Base-by-base conservation (phyloP, 2,113 vertebrate species). In the Columba janthina region DNA sequence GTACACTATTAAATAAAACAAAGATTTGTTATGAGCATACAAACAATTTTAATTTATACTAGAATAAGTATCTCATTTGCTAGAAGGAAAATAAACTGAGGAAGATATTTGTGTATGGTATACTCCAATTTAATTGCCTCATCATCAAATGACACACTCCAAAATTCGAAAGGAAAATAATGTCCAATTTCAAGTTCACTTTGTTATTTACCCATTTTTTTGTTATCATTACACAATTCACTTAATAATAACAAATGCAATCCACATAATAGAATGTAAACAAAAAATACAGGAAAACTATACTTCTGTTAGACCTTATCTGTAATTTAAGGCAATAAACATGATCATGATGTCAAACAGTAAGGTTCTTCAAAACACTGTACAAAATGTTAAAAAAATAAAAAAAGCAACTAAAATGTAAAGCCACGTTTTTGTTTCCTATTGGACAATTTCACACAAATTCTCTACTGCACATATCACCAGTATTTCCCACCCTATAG, bases 1-100 rank as follows among this genome's bases (percentile, higher is more conserved):
- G 92, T 46, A 98, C 94, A 31, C 99, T 99, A 74, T 88, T 97
- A 79, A 92, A 91, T 83, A 91, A 83, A 87, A 53, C 6, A 85
- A 70, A 85, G 10, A 74, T 25, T 40, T 75, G 14, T 87, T 89
- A 61, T 46, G 83, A 95, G n/a, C 25, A 69, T 29, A 67, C 2
- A 51, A 80, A 62, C 10, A 69, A 65, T 50, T 87, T 7, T 28
- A 31, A 46, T 69, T 61, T 65, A 66, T 50, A 71, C 13, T 25
- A 62, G 16, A 71, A 3, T 24, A 85, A 40, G 5, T 34, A 76
- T 62, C 32, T 86, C 16, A 48, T n/a, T 57, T 9, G 3, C 26
- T 48, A 76, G 54, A n/a, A 85, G 29, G 34, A n/a, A 60, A 74
- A 84, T 14, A 75, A 88, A 40, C 20, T 7, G 22, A 90, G 32